phyloP scores from a whole-genome alignment of 2,888 invertebrate genomes.

The Mellilla xanthometata region DNA sequence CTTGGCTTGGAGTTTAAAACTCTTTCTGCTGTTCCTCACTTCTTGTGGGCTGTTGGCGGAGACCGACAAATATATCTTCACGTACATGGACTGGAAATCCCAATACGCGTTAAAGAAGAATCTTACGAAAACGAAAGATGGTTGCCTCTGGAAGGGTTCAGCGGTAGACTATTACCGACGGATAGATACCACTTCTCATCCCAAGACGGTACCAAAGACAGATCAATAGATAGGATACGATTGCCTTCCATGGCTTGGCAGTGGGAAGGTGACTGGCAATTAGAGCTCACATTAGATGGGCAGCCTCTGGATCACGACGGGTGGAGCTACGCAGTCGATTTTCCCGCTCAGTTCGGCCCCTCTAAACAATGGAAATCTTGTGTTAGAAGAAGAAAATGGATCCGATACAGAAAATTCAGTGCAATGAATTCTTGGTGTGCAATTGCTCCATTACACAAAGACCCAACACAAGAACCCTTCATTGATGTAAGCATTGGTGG shows the following conservation, averaged over 20 bases:
- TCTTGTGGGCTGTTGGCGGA: constrained; percentile 96
- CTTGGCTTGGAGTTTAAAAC: constrained; percentile 94
- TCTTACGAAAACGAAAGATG: constrained; percentile 97
- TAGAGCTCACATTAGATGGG: constrained; percentile 92
- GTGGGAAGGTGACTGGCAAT: constrained; percentile 97
- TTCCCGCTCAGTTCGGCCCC: constrained; percentile 91
- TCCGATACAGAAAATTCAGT: constrained; percentile 92
- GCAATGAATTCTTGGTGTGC: constrained; percentile 97
- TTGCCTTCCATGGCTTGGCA: constrained; percentile 97
- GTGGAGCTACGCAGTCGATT: constrained; percentile 97
- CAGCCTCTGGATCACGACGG: constrained; percentile 95
- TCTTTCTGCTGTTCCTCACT: constrained; percentile 91
- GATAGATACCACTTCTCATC: constrained; percentile 94
- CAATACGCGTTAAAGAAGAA: constrained; percentile 94
- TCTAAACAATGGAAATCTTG: constrained; percentile 95
- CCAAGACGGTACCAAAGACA: constrained; percentile 90
- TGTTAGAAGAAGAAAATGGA: constrained; percentile 95
- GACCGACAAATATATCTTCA: constrained; percentile 96
- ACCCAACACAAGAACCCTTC: constrained; percentile 96
- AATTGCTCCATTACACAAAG: constrained; percentile 93
- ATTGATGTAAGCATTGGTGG: constrained; percentile 95
- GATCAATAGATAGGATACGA: constrained; percentile 90
- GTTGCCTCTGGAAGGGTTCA: constrained; percentile 95
- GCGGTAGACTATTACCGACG: constrained; percentile 91
- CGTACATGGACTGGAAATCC: constrained; percentile 94